Conservation (phyloP, 2,113 vertebrate species). For the Alligator mississippiensis region DNA sequence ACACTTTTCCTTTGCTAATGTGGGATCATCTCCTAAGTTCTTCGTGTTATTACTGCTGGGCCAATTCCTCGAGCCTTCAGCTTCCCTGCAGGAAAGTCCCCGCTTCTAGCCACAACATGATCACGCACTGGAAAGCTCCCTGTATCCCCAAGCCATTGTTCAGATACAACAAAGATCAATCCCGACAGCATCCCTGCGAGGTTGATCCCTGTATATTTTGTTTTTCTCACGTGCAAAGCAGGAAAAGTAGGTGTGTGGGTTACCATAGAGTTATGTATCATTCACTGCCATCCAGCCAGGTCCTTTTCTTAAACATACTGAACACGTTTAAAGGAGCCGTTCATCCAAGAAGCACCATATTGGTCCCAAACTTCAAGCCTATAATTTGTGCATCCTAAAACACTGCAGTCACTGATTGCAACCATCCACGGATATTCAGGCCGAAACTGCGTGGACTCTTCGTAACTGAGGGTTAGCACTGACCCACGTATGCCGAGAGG, state of each 20-base stretch:
- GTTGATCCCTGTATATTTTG: background rate
- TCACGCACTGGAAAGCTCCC: fast-evolving
- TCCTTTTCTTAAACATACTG: background rate
- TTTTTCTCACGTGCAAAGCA: background rate
- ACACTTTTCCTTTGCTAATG: background rate
- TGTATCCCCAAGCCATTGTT: background rate
- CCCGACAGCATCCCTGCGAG: background rate
- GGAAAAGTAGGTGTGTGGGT: background rate
- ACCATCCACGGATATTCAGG: background rate
- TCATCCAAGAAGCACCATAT: background rate
- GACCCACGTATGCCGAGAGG: background rate
- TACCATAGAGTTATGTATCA: background rate
- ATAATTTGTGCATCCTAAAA: background rate
- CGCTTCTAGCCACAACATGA: background rate
- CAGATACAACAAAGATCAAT: background rate
- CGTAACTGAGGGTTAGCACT: background rate
- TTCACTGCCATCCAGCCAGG: background rate
- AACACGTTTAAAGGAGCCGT: background rate
- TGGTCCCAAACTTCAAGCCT: background rate
- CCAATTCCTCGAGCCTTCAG: background rate
- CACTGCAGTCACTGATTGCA: background rate
- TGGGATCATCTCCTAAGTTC: fast-evolving
- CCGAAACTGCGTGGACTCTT: background rate
- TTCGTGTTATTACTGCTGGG: background rate
- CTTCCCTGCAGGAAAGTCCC: background rate